A percentile compares a stretch with the other conserved stretches of the same genome.
Conservation (phyloP, 2,113 vertebrate genomes). For the Saguinus midas region DNA sequence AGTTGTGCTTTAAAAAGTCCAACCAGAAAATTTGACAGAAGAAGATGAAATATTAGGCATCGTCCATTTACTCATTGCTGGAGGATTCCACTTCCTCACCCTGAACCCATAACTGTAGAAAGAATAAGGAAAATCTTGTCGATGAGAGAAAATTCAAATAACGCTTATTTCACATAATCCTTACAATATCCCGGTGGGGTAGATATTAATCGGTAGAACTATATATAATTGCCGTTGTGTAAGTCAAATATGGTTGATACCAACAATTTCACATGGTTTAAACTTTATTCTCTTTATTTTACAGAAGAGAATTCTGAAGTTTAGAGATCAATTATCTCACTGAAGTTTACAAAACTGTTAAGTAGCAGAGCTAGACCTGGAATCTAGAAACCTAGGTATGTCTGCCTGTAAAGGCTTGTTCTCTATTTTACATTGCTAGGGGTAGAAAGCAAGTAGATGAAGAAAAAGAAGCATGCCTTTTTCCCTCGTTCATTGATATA, state of each 20-base stretch:
- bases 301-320: slow-evolving; percentile 14
- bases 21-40: neutral
- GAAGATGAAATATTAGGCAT: slow-evolving; percentile 4
- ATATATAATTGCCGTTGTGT: neutral
- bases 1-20: slow-evolving; percentile 19
- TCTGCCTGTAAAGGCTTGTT: neutral
- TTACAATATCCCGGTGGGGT: neutral
- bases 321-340: neutral
- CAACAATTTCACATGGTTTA: neutral
- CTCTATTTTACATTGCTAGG: neutral
- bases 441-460: neutral
- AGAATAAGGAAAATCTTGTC: slow-evolving; percentile 15
- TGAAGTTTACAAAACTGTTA: neutral
- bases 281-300: slow-evolving; percentile 1
- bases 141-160: slow-evolving; percentile 42
- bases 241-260: neutral
- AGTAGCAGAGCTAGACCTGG: neutral
- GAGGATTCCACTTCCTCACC: slow-evolving; percentile 20
- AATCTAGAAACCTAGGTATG: neutral
- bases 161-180: neutral
- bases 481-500: neutral
- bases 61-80: neutral
- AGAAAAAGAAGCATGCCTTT: neutral
- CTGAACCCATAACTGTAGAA: neutral
- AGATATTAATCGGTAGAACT: neutral